Evolutionary conservation across 92 coral and sea anemone species (phyloP).

Genomic region (Palythoa grandis): DNA sequence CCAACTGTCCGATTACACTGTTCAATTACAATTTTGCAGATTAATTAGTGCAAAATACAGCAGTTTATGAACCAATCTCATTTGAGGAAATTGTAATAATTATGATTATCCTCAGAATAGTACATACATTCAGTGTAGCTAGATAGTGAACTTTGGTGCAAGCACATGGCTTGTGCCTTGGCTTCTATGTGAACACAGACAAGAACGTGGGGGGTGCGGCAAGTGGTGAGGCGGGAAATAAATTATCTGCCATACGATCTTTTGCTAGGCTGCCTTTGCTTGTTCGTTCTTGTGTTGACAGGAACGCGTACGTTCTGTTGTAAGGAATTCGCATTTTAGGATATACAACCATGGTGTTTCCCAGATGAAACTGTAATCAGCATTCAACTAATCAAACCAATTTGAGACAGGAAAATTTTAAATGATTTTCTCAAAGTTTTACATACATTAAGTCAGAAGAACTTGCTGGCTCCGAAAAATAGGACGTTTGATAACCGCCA

Average conservation of each 20-base stretch:
- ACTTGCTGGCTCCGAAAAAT: too few species aligned
- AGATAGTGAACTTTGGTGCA: background rate
- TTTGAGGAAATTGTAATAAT: too few species aligned
- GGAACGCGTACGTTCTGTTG: background rate
- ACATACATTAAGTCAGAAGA: too few species aligned
- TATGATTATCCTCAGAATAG: background rate
- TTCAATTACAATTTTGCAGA: too few species aligned
- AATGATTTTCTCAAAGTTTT: too few species aligned
- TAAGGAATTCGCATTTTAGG: background rate
- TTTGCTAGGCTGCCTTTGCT: background rate
- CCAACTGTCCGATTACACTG: too few species aligned
- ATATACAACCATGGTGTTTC: background rate
- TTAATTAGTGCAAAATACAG: too few species aligned
- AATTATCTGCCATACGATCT: background rate
- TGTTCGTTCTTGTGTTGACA: background rate
- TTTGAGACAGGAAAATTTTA: too few species aligned
- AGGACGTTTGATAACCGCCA: too few species aligned
- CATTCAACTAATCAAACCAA: too few species aligned
- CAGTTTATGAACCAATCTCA: too few species aligned
- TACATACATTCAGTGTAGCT: background rate
- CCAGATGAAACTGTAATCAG: background rate
- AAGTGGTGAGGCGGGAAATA: constrained; percentile 19
- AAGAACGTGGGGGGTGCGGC: constrained; percentile 18
- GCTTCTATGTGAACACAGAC: background rate
- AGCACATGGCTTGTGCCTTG: constrained; percentile 21